Evolutionary conservation across 2,113 vertebrate genomes (phyloP).

Genomic region (Gorsachius goisagi): DNA sequence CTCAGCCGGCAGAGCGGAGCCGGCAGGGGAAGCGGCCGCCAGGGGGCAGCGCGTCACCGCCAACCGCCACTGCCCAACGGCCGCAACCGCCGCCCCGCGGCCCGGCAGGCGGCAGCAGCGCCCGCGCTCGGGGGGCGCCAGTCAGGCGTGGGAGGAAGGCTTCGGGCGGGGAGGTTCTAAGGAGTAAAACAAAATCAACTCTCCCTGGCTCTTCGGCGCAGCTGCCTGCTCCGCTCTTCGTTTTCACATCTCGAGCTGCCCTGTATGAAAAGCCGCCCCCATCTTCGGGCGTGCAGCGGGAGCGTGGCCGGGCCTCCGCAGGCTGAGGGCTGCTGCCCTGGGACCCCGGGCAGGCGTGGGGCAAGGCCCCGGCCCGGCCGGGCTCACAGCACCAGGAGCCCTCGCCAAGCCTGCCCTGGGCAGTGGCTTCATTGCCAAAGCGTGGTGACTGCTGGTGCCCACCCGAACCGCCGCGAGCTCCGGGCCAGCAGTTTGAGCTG

Average conservation of each 20-base stretch:
- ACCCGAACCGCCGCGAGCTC: background rate
- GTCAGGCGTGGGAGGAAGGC: rapidly evolving
- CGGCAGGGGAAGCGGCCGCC: background rate
- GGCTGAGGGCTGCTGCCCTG: no score
- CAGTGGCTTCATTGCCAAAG: background rate
- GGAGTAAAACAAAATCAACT: rapidly evolving
- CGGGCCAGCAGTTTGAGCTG: background rate
- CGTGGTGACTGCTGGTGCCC: rapidly evolving
- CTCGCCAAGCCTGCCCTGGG: rapidly evolving
- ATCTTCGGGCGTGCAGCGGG: background rate
- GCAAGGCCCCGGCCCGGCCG: no score
- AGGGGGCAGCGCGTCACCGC: background rate
- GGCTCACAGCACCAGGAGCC: rapidly evolving
- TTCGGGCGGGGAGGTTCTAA: rapidly evolving
- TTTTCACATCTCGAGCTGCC: no score
- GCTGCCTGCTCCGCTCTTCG: background rate
- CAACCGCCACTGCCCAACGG: background rate
- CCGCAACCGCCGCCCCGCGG: background rate
- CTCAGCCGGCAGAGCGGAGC: background rate
- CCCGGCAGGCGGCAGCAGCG: background rate
- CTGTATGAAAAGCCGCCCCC: background rate
- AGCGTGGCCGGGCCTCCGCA: no score
- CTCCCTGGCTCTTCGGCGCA: rapidly evolving
- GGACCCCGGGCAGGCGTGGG: no score
- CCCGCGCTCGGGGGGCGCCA: no score